Conservation (phyloP, 37 sponge, comb jelly and placozoan species). For the Aplysina aerophoba region DNA sequence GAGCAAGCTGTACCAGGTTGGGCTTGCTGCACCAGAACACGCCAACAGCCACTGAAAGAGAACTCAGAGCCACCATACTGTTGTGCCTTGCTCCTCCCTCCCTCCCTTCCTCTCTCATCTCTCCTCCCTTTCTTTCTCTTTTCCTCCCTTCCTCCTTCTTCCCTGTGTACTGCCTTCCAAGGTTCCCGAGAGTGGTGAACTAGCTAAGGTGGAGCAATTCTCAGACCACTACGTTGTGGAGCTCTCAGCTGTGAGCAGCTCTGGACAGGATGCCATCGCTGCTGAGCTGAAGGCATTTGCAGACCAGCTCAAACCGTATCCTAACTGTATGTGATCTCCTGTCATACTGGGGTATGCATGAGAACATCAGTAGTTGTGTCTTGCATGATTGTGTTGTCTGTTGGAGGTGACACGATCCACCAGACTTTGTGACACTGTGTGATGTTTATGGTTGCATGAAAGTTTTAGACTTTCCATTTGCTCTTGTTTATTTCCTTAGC, state of each 20-base stretch:
- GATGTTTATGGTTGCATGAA: too few relatives aligned
- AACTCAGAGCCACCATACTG: too few relatives aligned
- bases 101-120: not conserved
- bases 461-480: conserved; percentile 4
- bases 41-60: too few relatives aligned
- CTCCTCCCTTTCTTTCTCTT: not conserved
- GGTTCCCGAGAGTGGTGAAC: conserved; percentile 57
- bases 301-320: conserved; percentile 88
- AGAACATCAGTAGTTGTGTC: too few relatives aligned
- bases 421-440: too few relatives aligned
- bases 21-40: not conserved
- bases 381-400: too few relatives aligned
- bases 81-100: not conserved
- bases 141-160: not conserved
- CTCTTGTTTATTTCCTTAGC: not conserved
- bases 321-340: not conserved
- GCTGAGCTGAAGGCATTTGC: conserved; percentile 66
- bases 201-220: conserved; percentile 34
- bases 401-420: too few relatives aligned
- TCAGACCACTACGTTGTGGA: conserved; percentile 72
- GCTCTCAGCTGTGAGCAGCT: conserved; percentile 57
- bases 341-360: too few relatives aligned
- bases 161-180: not conserved
- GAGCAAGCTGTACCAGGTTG: conserved; percentile 60
- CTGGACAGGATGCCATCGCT: conserved; percentile 69